Conservation (phyloP, 2,888 invertebrate genomes). For the Altica lythri region DNA sequence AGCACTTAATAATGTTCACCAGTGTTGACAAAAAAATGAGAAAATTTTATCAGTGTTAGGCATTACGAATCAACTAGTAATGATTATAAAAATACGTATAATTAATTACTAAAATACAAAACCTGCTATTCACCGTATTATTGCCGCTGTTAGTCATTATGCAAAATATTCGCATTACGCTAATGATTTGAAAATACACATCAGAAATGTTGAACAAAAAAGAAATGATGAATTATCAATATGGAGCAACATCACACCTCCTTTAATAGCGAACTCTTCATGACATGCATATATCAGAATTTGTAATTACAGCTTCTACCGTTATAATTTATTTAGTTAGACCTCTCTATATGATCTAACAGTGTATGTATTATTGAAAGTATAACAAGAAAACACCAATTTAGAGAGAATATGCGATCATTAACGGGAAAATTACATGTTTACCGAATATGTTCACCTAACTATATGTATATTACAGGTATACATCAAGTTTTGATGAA, state of each 20-base stretch:
- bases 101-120: no score
- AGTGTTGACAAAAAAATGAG: no score
- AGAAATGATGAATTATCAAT: slow-evolving; percentile 11
- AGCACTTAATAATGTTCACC: no score
- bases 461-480: slow-evolving; percentile 19
- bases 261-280: slow-evolving; percentile 11
- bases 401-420: slow-evolving; percentile 28
- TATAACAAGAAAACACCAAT: slow-evolving; percentile 33
- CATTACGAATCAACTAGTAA: no score
- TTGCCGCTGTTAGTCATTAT: slow-evolving; percentile 9
- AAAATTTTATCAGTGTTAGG: no score
- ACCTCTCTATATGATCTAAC: slow-evolving; percentile 15
- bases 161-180: slow-evolving; percentile 12
- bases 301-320: slow-evolving; percentile 21
- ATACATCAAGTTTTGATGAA: slow-evolving; percentile 17
- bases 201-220: slow-evolving; percentile 8
- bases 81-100: no score
- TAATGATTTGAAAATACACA: slow-evolving; percentile 9
- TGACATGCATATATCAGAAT: slow-evolving; percentile 18
- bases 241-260: slow-evolving; percentile 15
- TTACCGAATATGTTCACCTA: slow-evolving; percentile 26
- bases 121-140: slow-evolving; percentile 3
- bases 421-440: slow-evolving; percentile 30
- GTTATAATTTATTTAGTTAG: slow-evolving; percentile 24
- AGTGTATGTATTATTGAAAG: slow-evolving; percentile 25